phyloP scores from a whole-genome alignment of 2,888 invertebrate genomes.

The Macaria liturata region DNA sequence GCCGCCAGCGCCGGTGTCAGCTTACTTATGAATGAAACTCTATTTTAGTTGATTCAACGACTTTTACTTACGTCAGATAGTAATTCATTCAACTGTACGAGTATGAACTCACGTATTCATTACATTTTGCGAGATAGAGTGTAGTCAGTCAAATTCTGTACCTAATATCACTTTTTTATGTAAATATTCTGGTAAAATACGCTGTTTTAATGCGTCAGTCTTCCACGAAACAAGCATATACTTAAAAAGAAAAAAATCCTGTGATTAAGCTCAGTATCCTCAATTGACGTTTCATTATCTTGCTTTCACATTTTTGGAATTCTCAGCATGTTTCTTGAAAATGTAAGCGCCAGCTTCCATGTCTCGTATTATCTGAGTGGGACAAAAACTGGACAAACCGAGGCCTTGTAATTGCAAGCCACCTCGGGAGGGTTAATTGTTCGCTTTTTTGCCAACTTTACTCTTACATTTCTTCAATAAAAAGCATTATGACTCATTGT shows the following conservation, averaged over 20 bases:
- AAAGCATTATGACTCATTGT: too few species aligned
- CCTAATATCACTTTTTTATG: too few species aligned
- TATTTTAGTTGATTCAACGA: constrained; percentile 24
- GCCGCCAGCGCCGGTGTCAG: constrained; percentile 16
- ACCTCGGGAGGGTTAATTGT: background rate
- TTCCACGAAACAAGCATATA: too few species aligned
- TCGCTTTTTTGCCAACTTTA: too few species aligned
- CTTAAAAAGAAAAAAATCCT: too few species aligned
- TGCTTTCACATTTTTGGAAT: constrained; percentile 18
- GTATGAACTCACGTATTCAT: too few species aligned
- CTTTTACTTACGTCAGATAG: constrained; percentile 10
- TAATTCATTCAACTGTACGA: constrained; percentile 1
- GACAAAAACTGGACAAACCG: constrained; percentile 17
- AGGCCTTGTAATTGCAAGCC: constrained; percentile 4
- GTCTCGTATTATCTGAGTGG: constrained; percentile 3
- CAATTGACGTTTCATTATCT: constrained; percentile 10
- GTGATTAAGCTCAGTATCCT: too few species aligned
- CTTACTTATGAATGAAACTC: constrained; percentile 26
- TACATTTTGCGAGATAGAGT: too few species aligned
- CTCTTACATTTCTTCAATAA: too few species aligned
- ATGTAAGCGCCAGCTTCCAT: constrained; percentile 10
- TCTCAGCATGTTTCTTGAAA: constrained; percentile 2
- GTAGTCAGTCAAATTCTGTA: too few species aligned
- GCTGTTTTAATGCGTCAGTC: too few species aligned
- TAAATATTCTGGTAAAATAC: too few species aligned